Conservation (phyloP, 1,140 invertebrate genomes). For the Schlechtendalia chinensis region DNA sequence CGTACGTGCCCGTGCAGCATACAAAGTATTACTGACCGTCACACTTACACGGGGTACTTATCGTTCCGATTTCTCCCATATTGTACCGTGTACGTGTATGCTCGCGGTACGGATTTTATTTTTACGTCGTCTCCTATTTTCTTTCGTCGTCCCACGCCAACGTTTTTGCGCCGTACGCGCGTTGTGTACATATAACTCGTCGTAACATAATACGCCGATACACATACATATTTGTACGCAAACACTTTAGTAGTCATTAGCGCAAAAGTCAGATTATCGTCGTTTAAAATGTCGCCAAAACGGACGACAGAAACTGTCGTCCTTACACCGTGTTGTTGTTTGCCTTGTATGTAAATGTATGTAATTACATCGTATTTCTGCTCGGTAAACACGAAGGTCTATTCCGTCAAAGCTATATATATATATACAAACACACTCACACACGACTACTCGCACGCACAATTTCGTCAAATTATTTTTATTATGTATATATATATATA, state of each 20-base stretch:
- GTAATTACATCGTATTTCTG: constrained; percentile 17
- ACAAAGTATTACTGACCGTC: no score
- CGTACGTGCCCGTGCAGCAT: no score
- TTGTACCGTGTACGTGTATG: no score
- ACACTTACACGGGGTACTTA: no score
- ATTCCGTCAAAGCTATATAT: not conserved
- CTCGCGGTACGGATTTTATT: no score
- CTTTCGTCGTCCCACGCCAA: no score
- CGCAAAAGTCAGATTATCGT: not conserved
- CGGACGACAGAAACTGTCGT: not conserved
- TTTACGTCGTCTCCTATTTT: no score
- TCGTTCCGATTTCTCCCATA: no score
- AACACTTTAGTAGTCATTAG: not conserved
- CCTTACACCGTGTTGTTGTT: not conserved
- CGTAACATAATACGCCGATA: not conserved
- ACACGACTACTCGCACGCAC: not conserved
- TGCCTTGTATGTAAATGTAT: not conserved
- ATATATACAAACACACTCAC: no score
- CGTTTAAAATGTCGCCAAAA: not conserved
- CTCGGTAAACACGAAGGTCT: constrained; percentile 12
- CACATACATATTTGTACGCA: no score
- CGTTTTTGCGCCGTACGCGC: no score
- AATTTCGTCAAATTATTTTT: not conserved
- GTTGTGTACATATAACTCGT: no score
- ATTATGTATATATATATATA: not conserved